Base-by-base conservation (phyloP, 2,113 vertebrate species). In the Spheniscus mendiculus region DNA sequence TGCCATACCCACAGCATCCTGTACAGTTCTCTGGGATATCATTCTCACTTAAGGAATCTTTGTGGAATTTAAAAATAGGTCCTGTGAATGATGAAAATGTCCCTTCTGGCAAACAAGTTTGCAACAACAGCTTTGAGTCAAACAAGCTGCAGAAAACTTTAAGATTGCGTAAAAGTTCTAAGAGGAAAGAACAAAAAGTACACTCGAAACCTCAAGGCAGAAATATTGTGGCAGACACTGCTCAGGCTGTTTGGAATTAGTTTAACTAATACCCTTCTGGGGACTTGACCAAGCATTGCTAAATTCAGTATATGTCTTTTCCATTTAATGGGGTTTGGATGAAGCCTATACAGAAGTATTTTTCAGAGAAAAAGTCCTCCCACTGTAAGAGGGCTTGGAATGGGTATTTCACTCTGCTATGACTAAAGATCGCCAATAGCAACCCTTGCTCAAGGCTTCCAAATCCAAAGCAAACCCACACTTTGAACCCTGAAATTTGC, bases 111-210 rank as follows among this genome's bases (percentile, higher is more conserved):
- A 95, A 93, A 94, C 45, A 81, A 70, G 40, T 81, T 23, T 55
- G 42, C 50, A 86, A 77, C 66, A 97, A 88, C 95, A 95, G 79
- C 83, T 92, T 67, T 62, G 66, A 94, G 79, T 70, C 71, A 90
- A 95, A 89, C 38, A 61, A 83, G 53, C 92, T 55, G 29, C 26
- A 70, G 90, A 62, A 88, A 97, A 87, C 58, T 58, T 61, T 17
- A 70, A 45, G n/a, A 71, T 77, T 86, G 88, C 12, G 0, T 61
- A 73, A 86, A 94, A 80, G 76, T 92, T 94, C 66, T 44, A 58
- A 73, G 71, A 47, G 59, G 59, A 81, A 72, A 93, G 92, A 95
- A 95, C 77, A 93, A 72, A 70, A 91, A 76, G 87, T 85, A 82
- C 77, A 7, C 56, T 89, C 2, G 1, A 59, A 89, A 67, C 52